Percentiles rank a stretch among this genome's conserved stretches.
Conservation (phyloP, 2,113 vertebrate species). For the Amazona vittata region DNA sequence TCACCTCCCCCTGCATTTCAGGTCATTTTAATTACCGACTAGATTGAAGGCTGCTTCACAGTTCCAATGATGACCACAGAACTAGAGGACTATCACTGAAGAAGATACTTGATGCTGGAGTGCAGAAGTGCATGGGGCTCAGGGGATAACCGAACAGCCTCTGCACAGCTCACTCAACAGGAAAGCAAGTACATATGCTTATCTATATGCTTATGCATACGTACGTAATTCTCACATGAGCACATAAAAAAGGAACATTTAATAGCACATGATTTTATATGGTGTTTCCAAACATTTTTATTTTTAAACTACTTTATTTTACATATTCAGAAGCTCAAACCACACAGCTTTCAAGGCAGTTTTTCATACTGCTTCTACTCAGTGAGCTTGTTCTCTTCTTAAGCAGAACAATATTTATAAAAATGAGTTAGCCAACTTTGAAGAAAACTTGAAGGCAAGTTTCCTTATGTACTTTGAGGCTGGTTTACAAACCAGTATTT, state of each 20-base stretch:
- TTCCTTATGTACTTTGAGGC: background rate
- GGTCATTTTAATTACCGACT: background rate
- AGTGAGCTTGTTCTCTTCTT: background rate
- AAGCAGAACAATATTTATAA: background rate
- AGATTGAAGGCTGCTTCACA: background rate
- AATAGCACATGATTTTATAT: background rate
- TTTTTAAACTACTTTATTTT: background rate
- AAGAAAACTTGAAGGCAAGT: background rate
- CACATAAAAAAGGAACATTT: background rate
- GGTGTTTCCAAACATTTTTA: background rate
- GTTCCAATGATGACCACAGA: background rate
- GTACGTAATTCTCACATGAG: background rate
- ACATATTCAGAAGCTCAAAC: background rate
- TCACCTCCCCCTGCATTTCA: background rate
- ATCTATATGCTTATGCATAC: background rate
- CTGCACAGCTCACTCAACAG: background rate
- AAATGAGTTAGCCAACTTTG: background rate
- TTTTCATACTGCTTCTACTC: background rate
- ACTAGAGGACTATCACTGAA: background rate
- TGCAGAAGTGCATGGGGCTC: background rate
- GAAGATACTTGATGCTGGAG: background rate
- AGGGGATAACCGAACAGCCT: background rate
- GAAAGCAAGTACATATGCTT: background rate
- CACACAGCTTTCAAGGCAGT: background rate
- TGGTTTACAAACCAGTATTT: background rate